Percentiles rank a stretch among this genome's conserved stretches.
Conservation (phyloP, 2,888 invertebrate genomes). For the Ormyrus labotus region DNA sequence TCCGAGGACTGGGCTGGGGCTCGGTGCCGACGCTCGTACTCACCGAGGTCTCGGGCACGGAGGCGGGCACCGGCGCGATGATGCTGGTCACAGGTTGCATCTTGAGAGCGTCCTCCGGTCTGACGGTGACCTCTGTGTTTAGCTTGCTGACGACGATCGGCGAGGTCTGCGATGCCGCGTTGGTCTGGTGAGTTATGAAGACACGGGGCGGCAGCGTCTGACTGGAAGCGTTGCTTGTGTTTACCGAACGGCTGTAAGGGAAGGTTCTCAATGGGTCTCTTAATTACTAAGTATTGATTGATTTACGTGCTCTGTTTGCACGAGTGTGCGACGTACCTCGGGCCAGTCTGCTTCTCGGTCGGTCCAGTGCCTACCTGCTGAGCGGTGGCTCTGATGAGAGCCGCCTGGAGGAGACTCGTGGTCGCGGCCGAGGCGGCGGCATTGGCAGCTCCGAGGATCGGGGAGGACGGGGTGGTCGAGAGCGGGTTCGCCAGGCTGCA, state of each 20-base stretch:
- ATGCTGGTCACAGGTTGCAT: slow-evolving; percentile 81
- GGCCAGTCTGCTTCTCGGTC: too few species aligned
- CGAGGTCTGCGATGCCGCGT: slow-evolving; percentile 72
- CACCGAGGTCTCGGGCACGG: slow-evolving; percentile 64
- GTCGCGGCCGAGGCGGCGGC: slow-evolving; percentile 77
- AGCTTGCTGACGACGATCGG: slow-evolving; percentile 79
- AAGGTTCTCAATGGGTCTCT: not conserved
- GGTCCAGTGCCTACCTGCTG: slow-evolving; percentile 70
- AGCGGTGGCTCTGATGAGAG: slow-evolving; percentile 83
- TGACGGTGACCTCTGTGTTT: slow-evolving; percentile 84
- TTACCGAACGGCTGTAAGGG: not conserved
- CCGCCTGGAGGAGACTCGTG: slow-evolving; percentile 84
- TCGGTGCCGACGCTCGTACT: slow-evolving; percentile 65
- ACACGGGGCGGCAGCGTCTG: slow-evolving; percentile 73
- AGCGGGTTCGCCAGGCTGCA: slow-evolving; percentile 72
- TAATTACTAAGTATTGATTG: too few species aligned
- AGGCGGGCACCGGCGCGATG: slow-evolving; percentile 64
- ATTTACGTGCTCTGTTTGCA: too few species aligned
- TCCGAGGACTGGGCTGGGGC: slow-evolving; percentile 18
- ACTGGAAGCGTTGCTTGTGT: slow-evolving; percentile 67
- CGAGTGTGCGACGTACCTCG: too few species aligned
- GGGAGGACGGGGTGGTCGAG: slow-evolving; percentile 80
- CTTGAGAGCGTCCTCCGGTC: slow-evolving; percentile 79
- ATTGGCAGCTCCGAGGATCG: slow-evolving; percentile 77
- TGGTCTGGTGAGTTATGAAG: slow-evolving; percentile 72